Conservation (phyloP, 92 coral and sea anemone genomes). For the Micromussa lordhowensis region DNA sequence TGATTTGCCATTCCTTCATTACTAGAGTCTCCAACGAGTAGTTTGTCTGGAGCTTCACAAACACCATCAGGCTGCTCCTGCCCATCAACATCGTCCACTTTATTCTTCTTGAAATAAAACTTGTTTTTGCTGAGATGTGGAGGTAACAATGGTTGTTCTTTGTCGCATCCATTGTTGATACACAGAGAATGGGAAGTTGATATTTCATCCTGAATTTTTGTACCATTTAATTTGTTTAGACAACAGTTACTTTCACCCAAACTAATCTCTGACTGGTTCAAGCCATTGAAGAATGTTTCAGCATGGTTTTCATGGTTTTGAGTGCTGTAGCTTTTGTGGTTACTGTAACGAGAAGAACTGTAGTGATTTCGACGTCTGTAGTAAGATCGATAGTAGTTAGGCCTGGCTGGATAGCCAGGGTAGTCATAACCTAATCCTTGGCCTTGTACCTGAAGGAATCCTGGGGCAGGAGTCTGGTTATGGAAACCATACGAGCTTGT, state of each 20-base stretch:
- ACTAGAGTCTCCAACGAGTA: slow-evolving; percentile 38
- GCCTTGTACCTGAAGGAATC: slow-evolving; percentile 65
- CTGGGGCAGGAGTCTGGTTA: slow-evolving; percentile 59
- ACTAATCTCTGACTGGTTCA: slow-evolving; percentile 76
- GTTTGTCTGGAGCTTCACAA: slow-evolving; percentile 42
- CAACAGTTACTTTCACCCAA: slow-evolving; percentile 46
- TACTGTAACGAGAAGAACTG: slow-evolving; percentile 55
- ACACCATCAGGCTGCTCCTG: slow-evolving; percentile 68
- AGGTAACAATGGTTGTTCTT: background rate
- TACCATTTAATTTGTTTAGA: slow-evolving; percentile 28
- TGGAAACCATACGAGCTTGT: slow-evolving; percentile 68
- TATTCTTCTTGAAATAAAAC: slow-evolving; percentile 3
- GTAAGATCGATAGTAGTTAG: slow-evolving; percentile 68
- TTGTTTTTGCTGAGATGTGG: background rate
- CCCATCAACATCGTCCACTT: slow-evolving; percentile 23
- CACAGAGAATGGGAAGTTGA: background rate
- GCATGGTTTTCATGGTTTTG: slow-evolving; percentile 66
- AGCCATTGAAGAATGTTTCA: slow-evolving; percentile 75
- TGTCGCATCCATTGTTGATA: slow-evolving; percentile 18
- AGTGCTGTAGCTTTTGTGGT: slow-evolving; percentile 65
- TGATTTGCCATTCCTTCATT: background rate
- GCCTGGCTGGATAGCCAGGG: slow-evolving; percentile 63
- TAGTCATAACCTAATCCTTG: slow-evolving; percentile 67
- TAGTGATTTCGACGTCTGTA: slow-evolving; percentile 70
- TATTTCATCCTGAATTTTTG: slow-evolving; percentile 8